Conservation (phyloP, 2,113 vertebrate genomes). For the Carassius gibelio region DNA sequence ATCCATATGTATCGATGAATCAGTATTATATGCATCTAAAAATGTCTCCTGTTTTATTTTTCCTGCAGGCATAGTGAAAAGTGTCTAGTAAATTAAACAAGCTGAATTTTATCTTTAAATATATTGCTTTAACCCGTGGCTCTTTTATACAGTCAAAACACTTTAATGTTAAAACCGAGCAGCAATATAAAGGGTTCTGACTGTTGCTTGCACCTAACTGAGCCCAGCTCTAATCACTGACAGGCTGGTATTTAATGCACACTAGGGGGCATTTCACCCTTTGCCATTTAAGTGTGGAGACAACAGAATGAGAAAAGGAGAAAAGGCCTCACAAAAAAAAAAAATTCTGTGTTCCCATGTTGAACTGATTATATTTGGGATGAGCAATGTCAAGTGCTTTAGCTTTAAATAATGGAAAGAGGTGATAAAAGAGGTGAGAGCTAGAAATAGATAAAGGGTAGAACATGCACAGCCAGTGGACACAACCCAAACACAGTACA, state of each 20-base stretch:
- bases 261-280: constrained; percentile 61
- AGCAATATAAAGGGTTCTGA: background rate
- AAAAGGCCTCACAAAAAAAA: background rate
- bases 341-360: background rate
- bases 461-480: background rate
- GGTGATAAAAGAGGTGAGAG: background rate
- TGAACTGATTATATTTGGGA: background rate
- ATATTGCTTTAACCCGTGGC: background rate
- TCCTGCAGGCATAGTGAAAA: no score
- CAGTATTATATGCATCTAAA: background rate
- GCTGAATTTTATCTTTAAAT: background rate
- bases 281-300: background rate
- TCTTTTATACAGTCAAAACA: background rate
- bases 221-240: background rate
- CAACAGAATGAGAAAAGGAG: background rate
- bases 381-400: background rate
- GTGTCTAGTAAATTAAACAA: background rate
- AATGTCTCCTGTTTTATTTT: background rate
- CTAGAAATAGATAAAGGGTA: no score
- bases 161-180: background rate
- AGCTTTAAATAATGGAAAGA: background rate
- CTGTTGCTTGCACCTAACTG: background rate
- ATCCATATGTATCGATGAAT: background rate
- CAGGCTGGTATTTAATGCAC: constrained; percentile 40
- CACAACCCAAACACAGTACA: background rate